These are phyloP conservation scores for Caenorhabditis virilis DNA, from an alignment of 2,888 invertebrate genomes.

Conservation along the genomic window DNA sequence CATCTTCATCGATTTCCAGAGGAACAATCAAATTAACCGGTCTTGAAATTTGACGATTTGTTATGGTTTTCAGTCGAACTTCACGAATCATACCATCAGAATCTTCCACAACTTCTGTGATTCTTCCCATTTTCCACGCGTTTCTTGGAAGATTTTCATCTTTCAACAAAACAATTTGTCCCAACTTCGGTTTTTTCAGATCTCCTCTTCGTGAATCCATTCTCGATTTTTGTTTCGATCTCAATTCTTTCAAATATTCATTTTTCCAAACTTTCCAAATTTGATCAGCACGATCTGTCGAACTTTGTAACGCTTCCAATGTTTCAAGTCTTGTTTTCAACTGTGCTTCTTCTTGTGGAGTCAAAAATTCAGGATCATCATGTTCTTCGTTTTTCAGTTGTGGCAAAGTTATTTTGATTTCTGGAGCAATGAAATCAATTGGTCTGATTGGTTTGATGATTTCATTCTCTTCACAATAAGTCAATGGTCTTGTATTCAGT, in stretches of 20 bases:
- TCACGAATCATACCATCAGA: neutral
- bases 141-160: slow-evolving; percentile 1
- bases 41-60: no score
- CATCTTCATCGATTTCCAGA: no score
- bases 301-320: neutral
- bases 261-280: slow-evolving; percentile 3
- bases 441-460: neutral
- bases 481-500: slow-evolving; percentile 5
- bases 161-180: slow-evolving; percentile 2
- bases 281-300: neutral
- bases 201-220: neutral
- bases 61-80: neutral
- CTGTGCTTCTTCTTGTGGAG: neutral
- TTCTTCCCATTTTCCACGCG: slow-evolving; percentile 9
- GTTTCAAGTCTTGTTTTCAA: neutral
- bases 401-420: no score
- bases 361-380: no score
- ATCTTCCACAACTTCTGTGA: slow-evolving; percentile 1
- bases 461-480: slow-evolving; percentile 2
- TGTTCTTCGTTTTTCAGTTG: no score
- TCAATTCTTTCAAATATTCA: slow-evolving; percentile 1
- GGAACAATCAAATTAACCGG: no score
- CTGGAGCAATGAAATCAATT: slow-evolving; percentile 4
- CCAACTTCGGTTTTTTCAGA: no score
- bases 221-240: neutral